Evolutionary conservation across 2,113 vertebrate genomes (phyloP).

Genomic region (Pelusios castaneus): DNA sequence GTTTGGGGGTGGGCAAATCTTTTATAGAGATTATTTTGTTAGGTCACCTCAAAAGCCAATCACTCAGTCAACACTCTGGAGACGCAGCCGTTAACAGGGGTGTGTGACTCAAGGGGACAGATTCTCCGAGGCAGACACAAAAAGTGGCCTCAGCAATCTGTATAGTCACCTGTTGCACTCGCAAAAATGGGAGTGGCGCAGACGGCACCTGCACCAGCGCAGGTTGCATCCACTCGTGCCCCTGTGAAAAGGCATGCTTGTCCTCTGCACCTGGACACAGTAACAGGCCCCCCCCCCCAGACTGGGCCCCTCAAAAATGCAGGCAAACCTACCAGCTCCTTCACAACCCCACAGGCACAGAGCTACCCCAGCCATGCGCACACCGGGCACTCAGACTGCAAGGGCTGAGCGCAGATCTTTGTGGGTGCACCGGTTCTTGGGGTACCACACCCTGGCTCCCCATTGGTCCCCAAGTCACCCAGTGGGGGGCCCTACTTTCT

Average conservation of each 20-base stretch:
- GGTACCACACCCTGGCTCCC: neutral
- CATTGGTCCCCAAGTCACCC: neutral
- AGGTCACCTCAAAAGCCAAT: neutral
- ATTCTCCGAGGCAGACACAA: neutral
- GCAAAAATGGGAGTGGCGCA: neutral
- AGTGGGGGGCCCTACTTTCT: neutral
- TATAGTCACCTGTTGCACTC: neutral
- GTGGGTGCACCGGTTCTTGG: neutral
- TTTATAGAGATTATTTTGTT: neutral
- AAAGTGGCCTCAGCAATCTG: neutral
- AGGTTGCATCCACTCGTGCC: neutral
- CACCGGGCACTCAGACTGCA: neutral
- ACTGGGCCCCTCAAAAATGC: neutral
- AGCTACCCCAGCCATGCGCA: neutral
- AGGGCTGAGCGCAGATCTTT: neutral
- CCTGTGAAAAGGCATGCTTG: neutral
- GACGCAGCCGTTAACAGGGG: neutral
- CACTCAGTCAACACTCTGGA: neutral
- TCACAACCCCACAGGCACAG: fast-evolving
- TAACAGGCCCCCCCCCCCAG: neutral
- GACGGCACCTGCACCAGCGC: neutral
- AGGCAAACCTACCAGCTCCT: neutral
- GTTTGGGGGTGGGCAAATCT: neutral
- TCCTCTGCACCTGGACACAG: neutral
- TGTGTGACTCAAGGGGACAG: neutral